Evolutionary conservation across 1,140 invertebrate species (phyloP).

Genomic region (Atta cephalotes): DNA sequence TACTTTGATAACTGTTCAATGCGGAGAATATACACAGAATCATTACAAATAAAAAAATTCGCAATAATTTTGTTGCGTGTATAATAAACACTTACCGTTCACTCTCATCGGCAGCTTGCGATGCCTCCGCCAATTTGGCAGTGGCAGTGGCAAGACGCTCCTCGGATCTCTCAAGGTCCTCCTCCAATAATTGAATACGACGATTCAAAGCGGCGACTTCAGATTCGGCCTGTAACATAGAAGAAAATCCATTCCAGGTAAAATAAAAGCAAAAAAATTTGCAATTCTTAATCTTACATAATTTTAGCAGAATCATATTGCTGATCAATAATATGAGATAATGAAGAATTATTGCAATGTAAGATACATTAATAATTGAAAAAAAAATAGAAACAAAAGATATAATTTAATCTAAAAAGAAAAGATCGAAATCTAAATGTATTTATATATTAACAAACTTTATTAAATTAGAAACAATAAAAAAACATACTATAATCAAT

Average conservation of each 20-base stretch:
- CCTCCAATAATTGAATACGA: constrained; percentile 99
- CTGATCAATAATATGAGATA: background rate
- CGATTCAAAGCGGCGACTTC: constrained; percentile 99
- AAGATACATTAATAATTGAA: background rate
- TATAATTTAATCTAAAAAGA: background rate
- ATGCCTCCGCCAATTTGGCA: constrained; percentile 99
- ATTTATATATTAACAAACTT: background rate
- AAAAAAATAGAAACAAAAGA: background rate
- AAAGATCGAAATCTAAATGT: background rate
- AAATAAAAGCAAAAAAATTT: background rate
- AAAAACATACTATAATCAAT: background rate
- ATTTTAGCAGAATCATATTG: background rate
- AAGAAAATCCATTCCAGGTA: constrained; percentile 29
- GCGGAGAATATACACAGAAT: background rate
- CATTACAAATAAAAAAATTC: background rate
- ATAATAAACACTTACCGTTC: constrained; percentile 93
- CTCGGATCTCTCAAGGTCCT: constrained; percentile 99
- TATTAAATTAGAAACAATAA: background rate
- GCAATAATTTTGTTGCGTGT: background rate
- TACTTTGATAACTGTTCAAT: constrained; percentile 32
- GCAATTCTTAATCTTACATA: background rate
- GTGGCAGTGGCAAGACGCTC: constrained; percentile 98
- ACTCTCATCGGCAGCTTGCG: constrained; percentile 99
- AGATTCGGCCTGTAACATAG: constrained; percentile 95
- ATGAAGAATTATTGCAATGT: background rate